Percentiles rank a stretch among this genome's conserved stretches.
Conservation (phyloP, 2,888 invertebrate species). For the Aporophyla nigra region DNA sequence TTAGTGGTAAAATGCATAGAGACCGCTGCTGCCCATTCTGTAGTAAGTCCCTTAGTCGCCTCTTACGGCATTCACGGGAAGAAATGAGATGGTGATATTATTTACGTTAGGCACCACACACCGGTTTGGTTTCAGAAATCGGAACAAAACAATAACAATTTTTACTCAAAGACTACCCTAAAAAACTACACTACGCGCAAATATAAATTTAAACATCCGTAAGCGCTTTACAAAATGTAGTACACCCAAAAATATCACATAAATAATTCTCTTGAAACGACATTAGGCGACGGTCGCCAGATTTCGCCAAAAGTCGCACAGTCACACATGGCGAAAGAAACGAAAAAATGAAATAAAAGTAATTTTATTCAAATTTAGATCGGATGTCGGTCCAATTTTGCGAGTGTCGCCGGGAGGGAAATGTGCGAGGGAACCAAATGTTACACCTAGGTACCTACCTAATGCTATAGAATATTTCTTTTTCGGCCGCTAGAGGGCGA, state of each 20-base stretch:
- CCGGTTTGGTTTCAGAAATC: background rate
- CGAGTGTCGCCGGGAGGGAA: slow-evolving; percentile 54
- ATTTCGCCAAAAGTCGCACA: slow-evolving; percentile 40
- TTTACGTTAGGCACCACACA: too few relatives aligned
- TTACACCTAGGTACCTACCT: slow-evolving; percentile 32
- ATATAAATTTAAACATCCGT: slow-evolving; percentile 23
- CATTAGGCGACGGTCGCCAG: slow-evolving; percentile 54
- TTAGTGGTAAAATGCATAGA: too few relatives aligned
- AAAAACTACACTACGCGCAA: background rate
- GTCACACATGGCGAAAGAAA: slow-evolving; percentile 57
- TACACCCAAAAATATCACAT: slow-evolving; percentile 40
- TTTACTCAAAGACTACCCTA: background rate
- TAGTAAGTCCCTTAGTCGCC: too few relatives aligned
- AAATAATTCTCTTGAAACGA: slow-evolving; percentile 55
- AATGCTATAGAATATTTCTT: slow-evolving; percentile 2
- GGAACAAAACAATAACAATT: background rate
- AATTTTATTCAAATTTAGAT: slow-evolving; percentile 80
- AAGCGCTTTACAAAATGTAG: slow-evolving; percentile 44
- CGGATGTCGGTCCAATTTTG: slow-evolving; percentile 72
- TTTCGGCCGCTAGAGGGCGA: too few relatives aligned
- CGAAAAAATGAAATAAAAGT: slow-evolving; percentile 73
- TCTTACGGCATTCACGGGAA: too few relatives aligned
- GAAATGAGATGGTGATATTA: too few relatives aligned
- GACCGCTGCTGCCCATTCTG: too few relatives aligned
- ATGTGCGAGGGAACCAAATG: slow-evolving; percentile 53